phyloP scores from a whole-genome alignment of 2,797 vertebrate genomes.

The Helarctos malayanus region DNA sequence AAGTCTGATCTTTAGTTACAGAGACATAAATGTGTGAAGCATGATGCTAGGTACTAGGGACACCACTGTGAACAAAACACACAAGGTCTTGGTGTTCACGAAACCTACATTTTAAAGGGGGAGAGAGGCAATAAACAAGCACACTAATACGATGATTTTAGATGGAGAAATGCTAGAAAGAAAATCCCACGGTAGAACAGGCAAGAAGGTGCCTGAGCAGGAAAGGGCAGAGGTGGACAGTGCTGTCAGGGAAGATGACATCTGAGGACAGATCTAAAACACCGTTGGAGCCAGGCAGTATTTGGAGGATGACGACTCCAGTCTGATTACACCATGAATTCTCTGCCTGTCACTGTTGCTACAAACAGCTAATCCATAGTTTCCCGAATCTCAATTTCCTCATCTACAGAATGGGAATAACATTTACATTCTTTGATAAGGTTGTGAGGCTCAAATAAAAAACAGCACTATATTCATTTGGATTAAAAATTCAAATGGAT shows the following conservation, averaged over 20 bases:
- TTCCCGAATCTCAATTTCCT: not conserved
- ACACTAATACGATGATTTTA: not conserved
- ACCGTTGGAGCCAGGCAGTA: not conserved
- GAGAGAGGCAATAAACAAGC: not conserved
- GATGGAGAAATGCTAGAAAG: not conserved
- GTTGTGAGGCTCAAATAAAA: not conserved
- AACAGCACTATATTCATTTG: slow-evolving; percentile 32
- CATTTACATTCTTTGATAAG: not conserved
- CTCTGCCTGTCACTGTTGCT: not conserved
- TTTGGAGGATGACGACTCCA: not conserved
- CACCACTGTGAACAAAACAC: not conserved
- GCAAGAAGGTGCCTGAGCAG: not conserved
- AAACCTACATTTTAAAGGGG: not conserved
- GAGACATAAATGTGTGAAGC: not conserved
- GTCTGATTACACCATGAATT: not conserved
- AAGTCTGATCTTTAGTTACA: not conserved
- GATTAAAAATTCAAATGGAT: slow-evolving; percentile 56
- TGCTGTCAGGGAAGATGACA: not conserved
- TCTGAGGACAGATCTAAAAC: not conserved
- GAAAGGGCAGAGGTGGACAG: not conserved
- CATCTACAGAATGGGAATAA: not conserved
- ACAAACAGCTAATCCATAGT: not conserved
- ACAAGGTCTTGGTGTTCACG: not conserved
- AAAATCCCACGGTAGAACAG: not conserved
- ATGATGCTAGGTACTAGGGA: not conserved